Percentiles rank a stretch among this genome's conserved stretches.
phyloP scores from a whole-genome alignment of 2,888 invertebrate species.

The Marronus borbonicus region DNA sequence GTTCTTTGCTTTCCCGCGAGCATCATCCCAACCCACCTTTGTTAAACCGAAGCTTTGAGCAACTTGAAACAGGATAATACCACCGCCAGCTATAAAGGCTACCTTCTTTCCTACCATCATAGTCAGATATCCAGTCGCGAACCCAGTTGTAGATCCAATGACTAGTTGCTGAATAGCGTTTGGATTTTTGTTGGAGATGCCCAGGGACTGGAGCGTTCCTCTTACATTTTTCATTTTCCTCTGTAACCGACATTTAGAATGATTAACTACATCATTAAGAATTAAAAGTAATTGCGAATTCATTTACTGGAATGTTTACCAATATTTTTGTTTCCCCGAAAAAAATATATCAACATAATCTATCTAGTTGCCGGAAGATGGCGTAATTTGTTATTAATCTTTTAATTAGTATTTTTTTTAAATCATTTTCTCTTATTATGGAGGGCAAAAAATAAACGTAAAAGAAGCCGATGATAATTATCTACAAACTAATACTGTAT shows the following conservation, averaged over 20 bases:
- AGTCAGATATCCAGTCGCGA: conserved; percentile 80
- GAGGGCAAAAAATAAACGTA: too few species aligned
- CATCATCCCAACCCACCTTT: conserved; percentile 88
- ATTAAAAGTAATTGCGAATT: too few species aligned
- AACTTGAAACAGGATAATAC: conserved; percentile 86
- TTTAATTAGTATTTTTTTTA: too few species aligned
- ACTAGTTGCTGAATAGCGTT: conserved; percentile 30
- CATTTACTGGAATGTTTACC: too few species aligned
- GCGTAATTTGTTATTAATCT: too few species aligned
- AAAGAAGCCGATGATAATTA: too few species aligned
- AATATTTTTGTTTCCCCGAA: too few species aligned
- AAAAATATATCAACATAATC: too few species aligned
- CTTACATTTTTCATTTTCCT: conserved; percentile 45
- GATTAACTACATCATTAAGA: background rate
- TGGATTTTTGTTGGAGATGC: conserved; percentile 8
- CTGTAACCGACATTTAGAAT: background rate
- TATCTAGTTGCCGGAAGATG: too few species aligned
- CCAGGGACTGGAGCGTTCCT: conserved; percentile 5
- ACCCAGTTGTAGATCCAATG: conserved; percentile 59
- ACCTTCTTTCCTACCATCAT: conserved; percentile 90
- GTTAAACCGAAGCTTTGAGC: conserved; percentile 91
- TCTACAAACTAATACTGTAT: too few species aligned
- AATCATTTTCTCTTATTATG: too few species aligned
- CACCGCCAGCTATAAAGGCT: conserved; percentile 87
- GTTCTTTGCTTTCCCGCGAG: conserved; percentile 83